Evolutionary conservation across 2,888 invertebrate species (phyloP).

Genomic region (Cantharis flavilabris): DNA sequence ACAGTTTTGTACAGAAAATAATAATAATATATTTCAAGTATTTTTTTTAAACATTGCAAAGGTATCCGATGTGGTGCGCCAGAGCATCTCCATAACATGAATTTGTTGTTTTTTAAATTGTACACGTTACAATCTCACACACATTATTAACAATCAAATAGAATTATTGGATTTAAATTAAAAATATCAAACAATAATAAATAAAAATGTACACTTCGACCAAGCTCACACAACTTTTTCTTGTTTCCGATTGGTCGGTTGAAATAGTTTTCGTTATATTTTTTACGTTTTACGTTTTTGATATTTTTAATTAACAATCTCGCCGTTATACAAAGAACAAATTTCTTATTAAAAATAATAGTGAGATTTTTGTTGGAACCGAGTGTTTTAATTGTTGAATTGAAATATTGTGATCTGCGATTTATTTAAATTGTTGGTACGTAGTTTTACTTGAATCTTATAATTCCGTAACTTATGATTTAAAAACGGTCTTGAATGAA

Average conservation of each 20-base stretch:
- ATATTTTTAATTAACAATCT: neutral
- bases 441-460: neutral
- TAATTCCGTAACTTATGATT: neutral
- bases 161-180: neutral
- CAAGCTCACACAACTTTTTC: neutral
- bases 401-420: conserved; percentile 18
- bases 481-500: conserved; percentile 45
- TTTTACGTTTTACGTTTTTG: neutral
- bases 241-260: neutral
- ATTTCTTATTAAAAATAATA: neutral
- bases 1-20: conserved; percentile 54
- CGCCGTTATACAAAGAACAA: neutral
- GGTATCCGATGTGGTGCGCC: neutral
- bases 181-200: neutral
- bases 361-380: conserved; percentile 18
- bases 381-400: conserved; percentile 15
- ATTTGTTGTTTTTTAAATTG: neutral
- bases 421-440: neutral
- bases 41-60: conserved; percentile 19
- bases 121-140: neutral
- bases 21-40: conserved; percentile 43
- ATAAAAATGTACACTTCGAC: neutral
- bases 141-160: neutral
- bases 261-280: neutral
- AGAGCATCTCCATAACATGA: neutral